These are phyloP conservation scores for Montipora sp. DNA, from an alignment of 64 coral and sea anemone species.

Conservation along the genomic window DNA sequence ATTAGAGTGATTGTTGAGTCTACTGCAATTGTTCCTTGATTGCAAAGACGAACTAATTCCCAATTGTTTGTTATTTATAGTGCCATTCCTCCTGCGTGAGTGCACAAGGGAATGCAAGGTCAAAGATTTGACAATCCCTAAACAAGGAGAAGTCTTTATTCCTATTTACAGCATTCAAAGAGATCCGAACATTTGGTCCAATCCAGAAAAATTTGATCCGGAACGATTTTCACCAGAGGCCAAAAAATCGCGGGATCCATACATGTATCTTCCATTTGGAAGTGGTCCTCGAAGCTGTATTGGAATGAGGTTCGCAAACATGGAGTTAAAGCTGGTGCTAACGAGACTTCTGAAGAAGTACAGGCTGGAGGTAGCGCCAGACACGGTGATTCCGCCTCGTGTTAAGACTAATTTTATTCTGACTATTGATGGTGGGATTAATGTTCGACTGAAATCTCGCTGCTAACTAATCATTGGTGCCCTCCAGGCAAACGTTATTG, in stretches of 20 bases:
- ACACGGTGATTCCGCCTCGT: slow-evolving; percentile 55
- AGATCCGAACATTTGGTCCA: slow-evolving; percentile 12
- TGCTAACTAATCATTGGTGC: background rate
- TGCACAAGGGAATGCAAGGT: slow-evolving; percentile 45
- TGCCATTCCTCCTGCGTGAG: slow-evolving; percentile 1
- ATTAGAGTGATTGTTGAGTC: too few species aligned
- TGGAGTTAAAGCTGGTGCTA: slow-evolving; percentile 58
- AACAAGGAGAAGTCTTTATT: slow-evolving; percentile 11
- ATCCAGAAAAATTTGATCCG: slow-evolving; percentile 52
- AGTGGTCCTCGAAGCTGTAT: slow-evolving; percentile 59
- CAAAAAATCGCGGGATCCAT: slow-evolving; percentile 41
- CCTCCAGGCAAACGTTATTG: too few species aligned
- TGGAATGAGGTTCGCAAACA: slow-evolving; percentile 63
- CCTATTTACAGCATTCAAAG: slow-evolving; percentile 42
- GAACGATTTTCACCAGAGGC: slow-evolving; percentile 41
- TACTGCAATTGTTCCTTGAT: too few species aligned
- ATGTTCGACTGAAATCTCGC: background rate
- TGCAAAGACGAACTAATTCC: too few species aligned
- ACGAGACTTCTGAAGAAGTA: slow-evolving; percentile 44
- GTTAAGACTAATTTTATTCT: background rate
- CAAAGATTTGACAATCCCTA: slow-evolving; percentile 1
- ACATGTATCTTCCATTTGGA: slow-evolving; percentile 50
- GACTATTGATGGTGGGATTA: slow-evolving; percentile 23
- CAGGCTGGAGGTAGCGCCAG: slow-evolving; percentile 7
- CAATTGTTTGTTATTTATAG: background rate